Conservation (phyloP, 2,113 vertebrate species). For the Macaca nemestrina region DNA sequence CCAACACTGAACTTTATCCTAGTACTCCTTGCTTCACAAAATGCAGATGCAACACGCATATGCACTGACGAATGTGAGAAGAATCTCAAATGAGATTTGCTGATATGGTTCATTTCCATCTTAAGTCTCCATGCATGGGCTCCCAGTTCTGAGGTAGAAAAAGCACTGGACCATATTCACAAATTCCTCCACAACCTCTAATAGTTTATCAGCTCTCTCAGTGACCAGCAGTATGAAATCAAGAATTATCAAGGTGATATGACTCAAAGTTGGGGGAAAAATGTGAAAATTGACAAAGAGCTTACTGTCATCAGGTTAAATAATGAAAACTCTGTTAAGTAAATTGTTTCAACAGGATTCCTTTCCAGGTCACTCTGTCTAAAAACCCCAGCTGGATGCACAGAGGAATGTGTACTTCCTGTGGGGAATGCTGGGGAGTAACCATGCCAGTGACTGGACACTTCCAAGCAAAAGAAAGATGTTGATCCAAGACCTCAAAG, state of each 20-base stretch:
- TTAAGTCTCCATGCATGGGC: not conserved
- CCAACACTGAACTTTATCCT: not conserved
- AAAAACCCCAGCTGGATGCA: not conserved
- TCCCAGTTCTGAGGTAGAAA: not conserved
- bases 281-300: not conserved
- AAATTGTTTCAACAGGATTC: not conserved
- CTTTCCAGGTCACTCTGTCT: not conserved
- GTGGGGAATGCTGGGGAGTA: not conserved
- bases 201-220: not conserved
- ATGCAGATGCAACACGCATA: no score
- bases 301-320: not conserved
- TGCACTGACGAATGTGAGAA: not conserved
- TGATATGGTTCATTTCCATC: not conserved
- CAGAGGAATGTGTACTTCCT: fast-evolving
- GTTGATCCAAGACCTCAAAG: not conserved
- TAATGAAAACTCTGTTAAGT: not conserved
- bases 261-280: not conserved
- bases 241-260: not conserved
- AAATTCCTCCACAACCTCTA: not conserved
- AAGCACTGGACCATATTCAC: not conserved
- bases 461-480: not conserved
- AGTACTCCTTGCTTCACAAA: not conserved
- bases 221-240: not conserved
- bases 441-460: fast-evolving
- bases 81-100: not conserved